phyloP scores from a whole-genome alignment of 2,888 invertebrate genomes.

The Heteropelma amictum region DNA sequence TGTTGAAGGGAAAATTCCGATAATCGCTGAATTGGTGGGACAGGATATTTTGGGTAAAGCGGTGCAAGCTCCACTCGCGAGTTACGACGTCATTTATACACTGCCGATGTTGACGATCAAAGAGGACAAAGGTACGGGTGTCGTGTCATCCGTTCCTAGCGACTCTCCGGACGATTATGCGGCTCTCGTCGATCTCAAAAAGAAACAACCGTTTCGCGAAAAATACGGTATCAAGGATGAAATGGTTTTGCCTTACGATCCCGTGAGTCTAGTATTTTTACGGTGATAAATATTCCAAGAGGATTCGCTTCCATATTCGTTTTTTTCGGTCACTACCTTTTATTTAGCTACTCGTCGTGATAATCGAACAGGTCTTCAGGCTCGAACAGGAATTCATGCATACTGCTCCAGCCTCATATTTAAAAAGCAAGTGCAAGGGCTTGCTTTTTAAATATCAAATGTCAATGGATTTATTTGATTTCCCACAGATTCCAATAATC shows the following conservation, averaged over 20 bases:
- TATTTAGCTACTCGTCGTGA: too few species aligned
- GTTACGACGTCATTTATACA: slow-evolving; percentile 91
- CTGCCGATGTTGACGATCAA: slow-evolving; percentile 99
- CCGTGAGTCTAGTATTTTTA: slow-evolving; percentile 79
- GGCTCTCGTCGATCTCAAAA: slow-evolving; percentile 95
- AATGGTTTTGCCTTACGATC: slow-evolving; percentile 86
- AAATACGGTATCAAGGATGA: slow-evolving; percentile 93
- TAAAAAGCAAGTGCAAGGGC: too few species aligned
- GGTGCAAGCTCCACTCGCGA: slow-evolving; percentile 90
- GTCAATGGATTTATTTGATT: slow-evolving; percentile 8
- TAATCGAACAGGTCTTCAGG: too few species aligned
- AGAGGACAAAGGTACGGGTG: slow-evolving; percentile 98
- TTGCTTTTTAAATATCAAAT: too few species aligned
- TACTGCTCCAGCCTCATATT: too few species aligned
- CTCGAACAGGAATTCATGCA: too few species aligned
- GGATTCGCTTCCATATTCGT: too few species aligned
- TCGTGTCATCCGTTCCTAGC: slow-evolving; percentile 98
- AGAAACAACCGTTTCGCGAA: slow-evolving; percentile 94
- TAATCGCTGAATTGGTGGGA: slow-evolving; percentile 85
- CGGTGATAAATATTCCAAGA: too few species aligned
- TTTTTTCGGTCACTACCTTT: too few species aligned
- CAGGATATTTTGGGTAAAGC: slow-evolving; percentile 90
- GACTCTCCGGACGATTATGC: slow-evolving; percentile 99
- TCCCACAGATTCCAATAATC: slow-evolving; percentile 89
- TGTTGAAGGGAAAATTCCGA: slow-evolving; percentile 87